Evolutionary conservation across 2,113 vertebrate genomes (phyloP).

Genomic region (Pedionomus torquatus): DNA sequence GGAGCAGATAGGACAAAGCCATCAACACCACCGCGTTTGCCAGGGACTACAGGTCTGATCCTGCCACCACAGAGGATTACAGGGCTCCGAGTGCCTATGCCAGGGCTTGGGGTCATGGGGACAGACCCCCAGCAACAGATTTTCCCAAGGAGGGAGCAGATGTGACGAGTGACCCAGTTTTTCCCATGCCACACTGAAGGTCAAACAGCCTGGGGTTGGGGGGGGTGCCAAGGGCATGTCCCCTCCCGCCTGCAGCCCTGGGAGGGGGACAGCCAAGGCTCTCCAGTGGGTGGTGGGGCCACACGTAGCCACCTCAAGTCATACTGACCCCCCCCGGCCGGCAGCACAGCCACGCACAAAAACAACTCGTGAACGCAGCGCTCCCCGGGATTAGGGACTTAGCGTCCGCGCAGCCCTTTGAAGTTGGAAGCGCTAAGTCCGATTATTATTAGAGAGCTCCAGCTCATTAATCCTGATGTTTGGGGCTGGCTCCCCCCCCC

Average conservation of each 20-base stretch:
- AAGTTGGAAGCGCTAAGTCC: conserved; percentile 59
- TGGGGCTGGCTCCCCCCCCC: background rate
- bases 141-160: background rate
- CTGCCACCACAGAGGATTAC: background rate
- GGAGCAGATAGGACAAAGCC: background rate
- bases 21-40: background rate
- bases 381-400: conserved; percentile 41
- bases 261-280: accelerated
- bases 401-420: conserved; percentile 19
- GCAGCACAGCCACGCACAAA: conserved; percentile 27
- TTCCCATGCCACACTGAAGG: background rate
- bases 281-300: background rate
- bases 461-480: conserved; percentile 54
- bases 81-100: background rate
- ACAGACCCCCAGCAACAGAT: background rate
- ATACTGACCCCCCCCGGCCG: accelerated
- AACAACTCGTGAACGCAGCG: conserved; percentile 62
- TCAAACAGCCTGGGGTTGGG: background rate
- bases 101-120: accelerated
- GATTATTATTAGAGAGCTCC: conserved; percentile 60
- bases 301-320: background rate
- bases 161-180: background rate
- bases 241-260: background rate
- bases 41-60: background rate
- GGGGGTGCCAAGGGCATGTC: background rate